These are phyloP conservation scores for Blastomussa wellsi DNA, from an alignment of 92 coral and sea anemone species.

Conservation along the genomic window DNA sequence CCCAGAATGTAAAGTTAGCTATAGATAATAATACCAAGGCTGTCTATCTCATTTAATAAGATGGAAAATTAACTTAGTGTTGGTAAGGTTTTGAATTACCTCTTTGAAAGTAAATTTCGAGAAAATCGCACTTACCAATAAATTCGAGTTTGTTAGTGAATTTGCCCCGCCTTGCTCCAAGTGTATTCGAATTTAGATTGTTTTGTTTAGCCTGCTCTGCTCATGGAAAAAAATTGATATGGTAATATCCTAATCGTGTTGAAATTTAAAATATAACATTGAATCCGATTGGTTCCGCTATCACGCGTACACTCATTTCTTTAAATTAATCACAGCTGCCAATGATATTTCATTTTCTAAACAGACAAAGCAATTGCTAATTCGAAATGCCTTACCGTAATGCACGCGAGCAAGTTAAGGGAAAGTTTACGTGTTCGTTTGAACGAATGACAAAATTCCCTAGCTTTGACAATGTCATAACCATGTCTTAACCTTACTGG, in stretches of 20 bases:
- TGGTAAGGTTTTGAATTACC: neutral
- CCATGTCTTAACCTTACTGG: no score
- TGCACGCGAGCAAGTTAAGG: neutral
- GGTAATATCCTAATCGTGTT: neutral
- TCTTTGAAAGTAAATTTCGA: neutral
- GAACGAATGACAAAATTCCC: neutral
- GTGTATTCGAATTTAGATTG: neutral
- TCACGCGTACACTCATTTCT: neutral
- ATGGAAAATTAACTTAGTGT: neutral
- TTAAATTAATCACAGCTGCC: neutral
- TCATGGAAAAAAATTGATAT: neutral
- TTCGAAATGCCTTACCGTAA: neutral
- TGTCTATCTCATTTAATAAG: neutral
- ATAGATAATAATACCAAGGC: neutral
- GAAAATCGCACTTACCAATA: neutral
- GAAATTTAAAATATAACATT: neutral
- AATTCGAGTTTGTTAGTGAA: neutral
- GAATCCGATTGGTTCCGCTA: neutral
- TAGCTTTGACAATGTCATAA: no score
- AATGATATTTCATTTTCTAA: neutral
- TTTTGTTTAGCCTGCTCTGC: neutral
- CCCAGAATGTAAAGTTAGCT: neutral
- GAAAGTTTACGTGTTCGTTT: neutral
- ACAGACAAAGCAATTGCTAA: neutral
- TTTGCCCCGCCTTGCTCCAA: neutral